Conservation (phyloP, 2,113 vertebrate species). For the Nycticryphes semicollaris region DNA sequence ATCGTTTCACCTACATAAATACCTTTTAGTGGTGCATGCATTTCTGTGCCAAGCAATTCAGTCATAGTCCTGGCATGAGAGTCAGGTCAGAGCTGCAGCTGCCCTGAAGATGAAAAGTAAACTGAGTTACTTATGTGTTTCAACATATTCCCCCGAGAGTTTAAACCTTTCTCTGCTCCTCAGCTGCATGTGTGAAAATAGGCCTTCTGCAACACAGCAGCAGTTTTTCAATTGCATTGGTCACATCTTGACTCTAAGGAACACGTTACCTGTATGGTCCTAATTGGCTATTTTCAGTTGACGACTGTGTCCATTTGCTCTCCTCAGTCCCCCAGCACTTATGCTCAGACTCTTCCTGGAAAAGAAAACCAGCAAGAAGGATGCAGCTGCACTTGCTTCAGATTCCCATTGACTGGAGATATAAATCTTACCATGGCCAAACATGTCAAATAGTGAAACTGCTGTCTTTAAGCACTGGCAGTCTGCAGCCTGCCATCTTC, state of each 20-base stretch:
- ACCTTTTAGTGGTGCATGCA: neutral
- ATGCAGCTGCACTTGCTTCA: constrained; percentile 1
- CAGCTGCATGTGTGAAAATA: neutral
- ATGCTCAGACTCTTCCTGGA: neutral
- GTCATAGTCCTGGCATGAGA: neutral
- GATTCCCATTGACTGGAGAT: constrained; percentile 2
- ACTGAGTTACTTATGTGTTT: neutral
- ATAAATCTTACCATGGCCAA: constrained; percentile 54
- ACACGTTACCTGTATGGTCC: neutral
- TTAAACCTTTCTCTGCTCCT: neutral
- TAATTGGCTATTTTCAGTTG: neutral
- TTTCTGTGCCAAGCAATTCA: neutral
- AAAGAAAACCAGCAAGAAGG: constrained; percentile 19
- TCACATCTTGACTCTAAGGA: neutral
- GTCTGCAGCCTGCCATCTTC: neutral
- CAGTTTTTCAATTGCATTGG: neutral
- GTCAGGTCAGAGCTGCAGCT: neutral
- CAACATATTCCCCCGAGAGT: neutral
- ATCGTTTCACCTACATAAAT: neutral
- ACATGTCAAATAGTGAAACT: neutral
- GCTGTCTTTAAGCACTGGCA: neutral
- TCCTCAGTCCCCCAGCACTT: neutral
- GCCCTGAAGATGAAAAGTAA: neutral
- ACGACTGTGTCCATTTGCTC: neutral
- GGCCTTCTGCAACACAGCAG: neutral